phyloP scores from a whole-genome alignment of 2,113 vertebrate species.

The Percopsis transmontana region DNA sequence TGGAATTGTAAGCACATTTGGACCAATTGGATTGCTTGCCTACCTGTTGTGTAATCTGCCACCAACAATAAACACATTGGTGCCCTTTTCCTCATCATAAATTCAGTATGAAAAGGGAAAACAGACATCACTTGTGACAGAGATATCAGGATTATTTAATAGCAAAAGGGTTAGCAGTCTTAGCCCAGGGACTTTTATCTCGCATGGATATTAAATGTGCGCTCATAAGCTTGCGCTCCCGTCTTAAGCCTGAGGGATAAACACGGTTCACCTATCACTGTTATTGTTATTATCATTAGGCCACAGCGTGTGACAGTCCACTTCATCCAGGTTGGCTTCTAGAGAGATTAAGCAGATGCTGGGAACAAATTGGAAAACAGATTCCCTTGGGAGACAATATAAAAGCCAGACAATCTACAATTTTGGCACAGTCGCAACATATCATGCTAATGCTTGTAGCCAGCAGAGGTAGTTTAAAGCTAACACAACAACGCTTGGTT shows the following conservation, averaged over 20 bases:
- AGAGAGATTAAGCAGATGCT: slow-evolving; percentile 67
- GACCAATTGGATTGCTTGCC: slow-evolving; percentile 6
- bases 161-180: slow-evolving; percentile 33
- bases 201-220: slow-evolving; percentile 44
- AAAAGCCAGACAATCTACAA: slow-evolving; percentile 22
- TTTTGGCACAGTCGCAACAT: slow-evolving; percentile 36
- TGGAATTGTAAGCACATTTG: not conserved
- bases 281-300: slow-evolving; percentile 67
- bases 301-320: slow-evolving; percentile 52
- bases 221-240: slow-evolving; percentile 42
- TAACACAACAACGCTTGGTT: slow-evolving; percentile 22
- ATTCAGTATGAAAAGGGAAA: slow-evolving; percentile 16
- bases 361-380: slow-evolving; percentile 62
- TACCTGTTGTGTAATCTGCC: not conserved
- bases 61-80: slow-evolving; percentile 5
- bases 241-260: slow-evolving; percentile 54
- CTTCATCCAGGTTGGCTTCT: slow-evolving; percentile 66
- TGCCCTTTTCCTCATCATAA: slow-evolving; percentile 18
- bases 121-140: slow-evolving; percentile 22
- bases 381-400: slow-evolving; percentile 38
- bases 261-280: slow-evolving; percentile 57
- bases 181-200: not conserved
- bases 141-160: slow-evolving; percentile 26
- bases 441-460: slow-evolving; percentile 42
- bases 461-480: slow-evolving; percentile 31